Evolutionary conservation across 1,140 invertebrate genomes (phyloP).

Genomic region (Drosophila cardini): DNA sequence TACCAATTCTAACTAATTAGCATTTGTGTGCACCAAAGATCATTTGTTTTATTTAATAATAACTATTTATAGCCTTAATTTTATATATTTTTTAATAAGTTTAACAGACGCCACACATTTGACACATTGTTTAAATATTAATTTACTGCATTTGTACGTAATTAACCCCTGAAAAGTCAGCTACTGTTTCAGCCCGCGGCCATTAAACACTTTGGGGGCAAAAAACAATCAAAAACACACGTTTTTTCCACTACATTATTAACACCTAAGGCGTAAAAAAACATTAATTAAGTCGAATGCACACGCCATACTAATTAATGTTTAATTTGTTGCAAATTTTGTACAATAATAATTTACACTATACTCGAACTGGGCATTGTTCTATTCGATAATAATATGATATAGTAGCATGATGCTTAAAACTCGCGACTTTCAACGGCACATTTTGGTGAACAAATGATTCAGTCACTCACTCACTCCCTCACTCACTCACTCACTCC

Average conservation of each 20-base stretch:
- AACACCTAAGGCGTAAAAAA: slow-evolving; percentile 74
- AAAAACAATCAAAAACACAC: slow-evolving; percentile 15
- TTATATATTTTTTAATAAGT: slow-evolving; percentile 4
- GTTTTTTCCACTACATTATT: slow-evolving; percentile 56
- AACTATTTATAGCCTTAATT: slow-evolving; percentile 14
- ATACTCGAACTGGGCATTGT: slow-evolving; percentile 51
- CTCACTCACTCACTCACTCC: not conserved
- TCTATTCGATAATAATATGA: slow-evolving; percentile 30
- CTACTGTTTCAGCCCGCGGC: slow-evolving; percentile 20
- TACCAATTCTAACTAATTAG: not conserved
- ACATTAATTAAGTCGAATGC: slow-evolving; percentile 71
- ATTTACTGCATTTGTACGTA: slow-evolving; percentile 56
- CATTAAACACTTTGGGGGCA: slow-evolving; percentile 1
- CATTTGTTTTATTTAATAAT: slow-evolving; percentile 9
- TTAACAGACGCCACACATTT: slow-evolving; percentile 11
- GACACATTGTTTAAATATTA: slow-evolving; percentile 64
- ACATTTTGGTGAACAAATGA: not conserved
- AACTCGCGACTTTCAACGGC: slow-evolving; percentile 27
- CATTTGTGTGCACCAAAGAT: not conserved
- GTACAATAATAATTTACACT: slow-evolving; percentile 27
- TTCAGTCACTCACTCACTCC: not conserved
- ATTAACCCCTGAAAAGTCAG: slow-evolving; percentile 49
- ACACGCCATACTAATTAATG: slow-evolving; percentile 74
- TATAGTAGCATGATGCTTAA: slow-evolving; percentile 2
- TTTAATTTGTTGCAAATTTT: slow-evolving; percentile 68